These are phyloP conservation scores for Odocoileus hemionus DNA, from an alignment of 2,113 vertebrate species.

Conservation along the genomic window DNA sequence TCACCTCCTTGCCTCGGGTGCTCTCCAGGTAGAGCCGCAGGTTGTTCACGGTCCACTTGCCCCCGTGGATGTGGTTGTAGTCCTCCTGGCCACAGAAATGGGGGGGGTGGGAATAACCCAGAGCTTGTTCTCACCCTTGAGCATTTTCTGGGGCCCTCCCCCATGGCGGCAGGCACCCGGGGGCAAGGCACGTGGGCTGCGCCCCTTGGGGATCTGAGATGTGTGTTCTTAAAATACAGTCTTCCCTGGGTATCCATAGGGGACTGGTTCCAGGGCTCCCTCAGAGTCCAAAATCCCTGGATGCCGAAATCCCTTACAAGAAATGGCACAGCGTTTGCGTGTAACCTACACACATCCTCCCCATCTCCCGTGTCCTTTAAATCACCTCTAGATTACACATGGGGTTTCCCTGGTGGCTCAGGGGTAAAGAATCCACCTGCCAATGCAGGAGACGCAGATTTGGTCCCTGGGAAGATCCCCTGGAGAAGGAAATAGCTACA, in stretches of 20 bases:
- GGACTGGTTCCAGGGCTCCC: not conserved
- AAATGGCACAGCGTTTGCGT: fast-evolving
- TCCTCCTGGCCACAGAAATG: conserved; percentile 84
- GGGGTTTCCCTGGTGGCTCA: not conserved
- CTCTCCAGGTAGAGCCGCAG: conserved; percentile 96
- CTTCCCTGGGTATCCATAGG: not conserved
- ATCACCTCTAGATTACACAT: not conserved
- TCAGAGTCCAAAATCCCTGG: not conserved
- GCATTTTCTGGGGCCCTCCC: not conserved
- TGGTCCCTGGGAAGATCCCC: not conserved
- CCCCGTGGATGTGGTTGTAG: conserved; percentile 98
- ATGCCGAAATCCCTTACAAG: not conserved
- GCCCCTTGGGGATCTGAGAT: not conserved
- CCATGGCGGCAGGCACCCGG: fast-evolving
- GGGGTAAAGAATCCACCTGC: not conserved
- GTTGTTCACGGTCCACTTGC: conserved; percentile 98
- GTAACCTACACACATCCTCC: not conserved
- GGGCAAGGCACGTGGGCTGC: too few species aligned
- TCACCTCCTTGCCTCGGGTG: conserved; percentile 95
- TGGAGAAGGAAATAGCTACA: not conserved
- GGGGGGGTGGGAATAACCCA: too few species aligned
- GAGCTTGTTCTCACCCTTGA: fast-evolving
- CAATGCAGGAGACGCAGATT: not conserved
- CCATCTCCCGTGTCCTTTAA: not conserved
- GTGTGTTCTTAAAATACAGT: not conserved